phyloP scores from a whole-genome alignment of 2,113 vertebrate genomes.

The Alaudala cheleensis region DNA sequence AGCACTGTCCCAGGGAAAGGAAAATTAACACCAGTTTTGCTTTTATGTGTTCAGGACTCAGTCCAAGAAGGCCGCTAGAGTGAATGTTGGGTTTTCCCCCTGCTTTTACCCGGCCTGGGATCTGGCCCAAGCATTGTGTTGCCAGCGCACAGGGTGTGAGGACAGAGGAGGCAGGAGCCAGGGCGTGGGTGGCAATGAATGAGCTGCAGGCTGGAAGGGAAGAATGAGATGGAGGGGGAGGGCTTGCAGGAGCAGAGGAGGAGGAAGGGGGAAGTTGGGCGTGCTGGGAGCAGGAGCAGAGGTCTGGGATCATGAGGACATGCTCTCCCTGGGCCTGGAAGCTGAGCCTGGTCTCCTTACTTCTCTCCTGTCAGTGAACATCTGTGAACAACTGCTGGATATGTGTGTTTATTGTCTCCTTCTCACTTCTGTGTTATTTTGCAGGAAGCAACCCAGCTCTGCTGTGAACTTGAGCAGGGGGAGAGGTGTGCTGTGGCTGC shows the following conservation, averaged over 20 bases:
- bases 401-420: background rate
- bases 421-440: background rate
- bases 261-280: background rate
- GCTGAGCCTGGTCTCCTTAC: background rate
- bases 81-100: background rate
- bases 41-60: background rate
- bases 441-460: background rate
- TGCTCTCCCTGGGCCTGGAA: background rate
- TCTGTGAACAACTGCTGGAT: background rate
- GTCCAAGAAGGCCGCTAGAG: constrained; percentile 14
- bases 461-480: background rate
- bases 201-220: accelerated
- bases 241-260: background rate
- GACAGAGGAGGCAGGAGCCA: background rate
- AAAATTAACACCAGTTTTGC: constrained; percentile 52
- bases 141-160: background rate
- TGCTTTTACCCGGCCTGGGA: background rate
- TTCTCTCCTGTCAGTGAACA: background rate
- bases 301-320: background rate
- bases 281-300: background rate
- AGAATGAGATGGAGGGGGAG: background rate
- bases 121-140: background rate
- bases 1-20: constrained; percentile 18
- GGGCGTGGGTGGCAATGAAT: background rate
- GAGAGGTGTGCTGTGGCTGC: background rate